phyloP scores from a whole-genome alignment of 2,113 vertebrate genomes.

The Ammodytes dubius region DNA sequence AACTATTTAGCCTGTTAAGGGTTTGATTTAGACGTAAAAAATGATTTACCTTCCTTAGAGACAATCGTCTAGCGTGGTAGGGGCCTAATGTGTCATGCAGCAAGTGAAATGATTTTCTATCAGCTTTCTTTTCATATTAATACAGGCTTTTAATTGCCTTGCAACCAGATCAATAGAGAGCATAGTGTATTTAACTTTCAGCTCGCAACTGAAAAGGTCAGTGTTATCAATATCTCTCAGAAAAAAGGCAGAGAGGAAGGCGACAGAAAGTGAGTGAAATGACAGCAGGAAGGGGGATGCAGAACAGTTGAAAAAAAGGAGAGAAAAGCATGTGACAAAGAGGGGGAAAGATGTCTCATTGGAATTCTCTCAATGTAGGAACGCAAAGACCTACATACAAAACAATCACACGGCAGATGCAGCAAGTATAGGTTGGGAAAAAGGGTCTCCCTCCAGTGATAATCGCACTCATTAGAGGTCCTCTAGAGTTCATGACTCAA shows the following conservation, averaged over 20 bases:
- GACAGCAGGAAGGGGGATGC: conserved; percentile 4
- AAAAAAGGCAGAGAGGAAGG: conserved; percentile 20
- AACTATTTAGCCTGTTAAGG: conserved; percentile 23
- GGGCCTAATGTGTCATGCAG: conserved; percentile 40
- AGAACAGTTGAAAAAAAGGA: not conserved
- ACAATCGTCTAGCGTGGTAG: conserved; percentile 32
- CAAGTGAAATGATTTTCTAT: conserved; percentile 62
- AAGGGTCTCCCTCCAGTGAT: conserved; percentile 41
- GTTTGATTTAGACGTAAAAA: conserved; percentile 53
- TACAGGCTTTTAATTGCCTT: conserved; percentile 73
- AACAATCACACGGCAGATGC: conserved; percentile 31
- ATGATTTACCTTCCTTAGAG: conserved; percentile 37
- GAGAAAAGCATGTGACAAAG: not conserved
- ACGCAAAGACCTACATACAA: conserved; percentile 26
- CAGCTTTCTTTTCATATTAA: conserved; percentile 59
- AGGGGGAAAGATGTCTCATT: conserved; percentile 57
- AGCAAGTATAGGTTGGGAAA: conserved; percentile 33
- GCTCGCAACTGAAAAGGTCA: conserved; percentile 71
- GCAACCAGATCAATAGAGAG: conserved; percentile 64
- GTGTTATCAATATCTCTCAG: conserved; percentile 69
- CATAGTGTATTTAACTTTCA: conserved; percentile 68
- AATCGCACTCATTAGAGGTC: conserved; percentile 73
- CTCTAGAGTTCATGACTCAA: conserved; percentile 61
- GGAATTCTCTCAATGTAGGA: conserved; percentile 34
- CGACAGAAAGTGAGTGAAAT: not conserved